phyloP scores from a whole-genome alignment of 2,888 invertebrate species.

The Agriopis marginaria region DNA sequence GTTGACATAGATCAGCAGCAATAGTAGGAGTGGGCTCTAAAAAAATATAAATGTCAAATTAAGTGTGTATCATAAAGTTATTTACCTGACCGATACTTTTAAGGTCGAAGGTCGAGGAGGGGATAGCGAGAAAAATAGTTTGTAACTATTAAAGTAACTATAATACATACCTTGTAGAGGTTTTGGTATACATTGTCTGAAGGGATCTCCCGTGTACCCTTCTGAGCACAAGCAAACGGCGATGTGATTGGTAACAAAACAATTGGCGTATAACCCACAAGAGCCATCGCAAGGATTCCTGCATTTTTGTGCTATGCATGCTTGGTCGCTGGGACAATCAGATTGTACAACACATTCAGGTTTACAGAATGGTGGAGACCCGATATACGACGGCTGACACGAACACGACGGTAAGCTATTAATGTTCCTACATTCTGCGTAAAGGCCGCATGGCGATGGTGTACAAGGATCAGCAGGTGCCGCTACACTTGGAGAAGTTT shows the following conservation, averaged over 20 bases:
- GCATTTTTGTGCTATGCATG: conserved; percentile 90
- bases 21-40: conserved; percentile 57
- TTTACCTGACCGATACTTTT: not conserved
- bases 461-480: conserved; percentile 88
- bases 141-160: no score
- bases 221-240: conserved; percentile 90
- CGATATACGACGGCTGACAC: conserved; percentile 88
- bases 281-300: conserved; percentile 89
- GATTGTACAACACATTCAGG: conserved; percentile 89
- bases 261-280: conserved; percentile 89
- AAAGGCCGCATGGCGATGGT: conserved; percentile 91
- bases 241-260: conserved; percentile 89
- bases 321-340: conserved; percentile 88
- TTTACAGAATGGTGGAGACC: conserved; percentile 88
- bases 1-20: conserved; percentile 84
- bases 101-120: not conserved
- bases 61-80: not conserved
- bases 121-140: not conserved
- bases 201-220: conserved; percentile 90
- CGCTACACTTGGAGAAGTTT: conserved; percentile 63
- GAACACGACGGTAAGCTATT: conserved; percentile 90
- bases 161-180: conserved; percentile 76
- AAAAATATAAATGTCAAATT: conserved; percentile 27
- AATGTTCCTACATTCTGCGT: conserved; percentile 90
- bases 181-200: conserved; percentile 87